These are phyloP conservation scores for Dorcus parallelipipedus DNA, from an alignment of 2,888 invertebrate genomes.

Conservation along the genomic window DNA sequence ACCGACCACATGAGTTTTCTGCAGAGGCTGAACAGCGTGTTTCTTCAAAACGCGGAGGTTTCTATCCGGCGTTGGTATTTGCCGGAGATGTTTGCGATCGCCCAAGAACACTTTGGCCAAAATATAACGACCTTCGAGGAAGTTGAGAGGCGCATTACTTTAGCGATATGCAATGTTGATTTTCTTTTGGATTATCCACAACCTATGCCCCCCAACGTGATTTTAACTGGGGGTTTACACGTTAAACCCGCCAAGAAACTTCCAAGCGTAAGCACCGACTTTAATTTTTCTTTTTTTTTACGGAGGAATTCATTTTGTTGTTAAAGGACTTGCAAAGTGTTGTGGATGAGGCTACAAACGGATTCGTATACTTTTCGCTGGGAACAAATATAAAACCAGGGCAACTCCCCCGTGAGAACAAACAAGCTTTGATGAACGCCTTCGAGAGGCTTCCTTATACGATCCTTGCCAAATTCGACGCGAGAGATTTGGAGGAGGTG, in stretches of 20 bases:
- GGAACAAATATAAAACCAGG: conserved; percentile 37
- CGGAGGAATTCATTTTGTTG: too few relatives aligned
- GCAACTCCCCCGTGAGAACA: conserved; percentile 26
- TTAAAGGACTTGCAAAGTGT: conserved; percentile 23
- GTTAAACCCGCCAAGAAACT: conserved; percentile 30
- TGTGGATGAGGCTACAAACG: conserved; percentile 34
- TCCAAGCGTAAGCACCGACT: conserved; percentile 29
- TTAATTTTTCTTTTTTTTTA: conserved; percentile 16
- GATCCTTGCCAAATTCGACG: conserved; percentile 42
- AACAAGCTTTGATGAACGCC: conserved; percentile 31
- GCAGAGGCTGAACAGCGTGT: conserved; percentile 29
- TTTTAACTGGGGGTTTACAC: conserved; percentile 43
- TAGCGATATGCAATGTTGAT: conserved; percentile 38
- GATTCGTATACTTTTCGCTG: conserved; percentile 42
- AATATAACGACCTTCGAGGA: conserved; percentile 27
- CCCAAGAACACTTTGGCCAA: conserved; percentile 28
- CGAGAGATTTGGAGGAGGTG: conserved; percentile 22
- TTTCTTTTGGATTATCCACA: conserved; percentile 35
- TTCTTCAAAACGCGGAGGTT: conserved; percentile 10
- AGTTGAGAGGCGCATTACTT: conserved; percentile 30
- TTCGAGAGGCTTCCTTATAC: conserved; percentile 40
- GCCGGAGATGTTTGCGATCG: conserved; percentile 21
- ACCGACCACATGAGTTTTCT: conserved; percentile 27
- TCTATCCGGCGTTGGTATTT: conserved; percentile 13
- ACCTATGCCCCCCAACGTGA: conserved; percentile 41